Evolutionary conservation across 92 coral and sea anemone species (phyloP), one percentile per base, ranked within the genome.

Genomic region (Galaxea fascicularis): DNA sequence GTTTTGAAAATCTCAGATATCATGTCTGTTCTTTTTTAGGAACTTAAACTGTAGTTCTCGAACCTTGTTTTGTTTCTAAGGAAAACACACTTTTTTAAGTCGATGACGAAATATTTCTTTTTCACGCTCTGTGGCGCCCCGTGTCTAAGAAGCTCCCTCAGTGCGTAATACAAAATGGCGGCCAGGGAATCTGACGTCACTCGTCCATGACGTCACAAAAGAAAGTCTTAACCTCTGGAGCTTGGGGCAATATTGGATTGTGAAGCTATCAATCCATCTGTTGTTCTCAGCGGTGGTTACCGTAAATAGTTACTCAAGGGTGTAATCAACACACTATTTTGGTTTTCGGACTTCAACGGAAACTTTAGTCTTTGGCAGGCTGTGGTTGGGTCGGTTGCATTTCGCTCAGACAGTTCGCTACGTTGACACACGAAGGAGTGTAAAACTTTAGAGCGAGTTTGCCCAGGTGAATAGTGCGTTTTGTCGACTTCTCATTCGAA

Each of bases 271-370:
- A 73, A 83, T 73, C 46, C 74, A 64, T 27, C 81, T 74, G 81
- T 83, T 73, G 86, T 73, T 74, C 87, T 74, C 73, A 49, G 82
- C 52, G 80, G 78, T 83, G 81, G 87, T 65, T 62, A 73, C 87
- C 87, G 87, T 83, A 83, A 83, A 83, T 83, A 83, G 87, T 83
- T 74, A 74, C 87, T 75, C 80, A 83, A 73, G 87, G 64, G 87
- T 63, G 87, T 83, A 63, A 83, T 74, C 51, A 53, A 73, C 77
- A 74, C 82, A 83, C 65, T 74, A 83, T 74, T 83, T 83, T 83
- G 80, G 87, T 83, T 63, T 56, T 63, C 65, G 18, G 62, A 45
- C 53, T 39, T 56, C 71, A 56, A 82, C 86, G 86, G 71, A 69
- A 71, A 59, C 73, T 56, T 79, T 45, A 82, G 58, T 82, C 78